Conservation (phyloP, 2,113 vertebrate genomes). For the Capreolus pygargus region DNA sequence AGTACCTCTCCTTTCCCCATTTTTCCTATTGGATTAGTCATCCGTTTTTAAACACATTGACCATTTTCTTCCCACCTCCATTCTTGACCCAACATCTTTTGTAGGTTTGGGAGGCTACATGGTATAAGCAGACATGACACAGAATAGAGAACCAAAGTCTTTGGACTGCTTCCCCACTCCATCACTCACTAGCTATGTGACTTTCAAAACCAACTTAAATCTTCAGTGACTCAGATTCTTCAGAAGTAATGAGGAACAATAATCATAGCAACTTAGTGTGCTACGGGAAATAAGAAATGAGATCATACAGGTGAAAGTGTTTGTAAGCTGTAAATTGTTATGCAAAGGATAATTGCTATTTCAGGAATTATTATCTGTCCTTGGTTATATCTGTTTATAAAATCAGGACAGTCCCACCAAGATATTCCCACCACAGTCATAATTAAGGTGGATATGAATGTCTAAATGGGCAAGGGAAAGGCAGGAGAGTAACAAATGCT, state of each 20-base stretch:
- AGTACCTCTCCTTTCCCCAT: background rate
- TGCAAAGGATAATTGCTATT: background rate
- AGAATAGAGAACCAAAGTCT: background rate
- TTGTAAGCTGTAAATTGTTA: background rate
- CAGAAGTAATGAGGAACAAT: background rate
- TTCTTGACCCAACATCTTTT: background rate
- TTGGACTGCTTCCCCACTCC: background rate
- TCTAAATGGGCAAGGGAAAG: background rate
- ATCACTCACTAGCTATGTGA: background rate
- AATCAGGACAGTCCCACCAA: background rate
- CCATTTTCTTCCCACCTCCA: background rate
- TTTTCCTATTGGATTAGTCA: background rate
- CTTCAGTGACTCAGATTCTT: background rate
- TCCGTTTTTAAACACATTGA: background rate
- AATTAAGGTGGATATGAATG: background rate
- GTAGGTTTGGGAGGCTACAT: background rate
- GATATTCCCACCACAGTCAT: background rate
- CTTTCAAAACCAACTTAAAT: slow-evolving; percentile 10
- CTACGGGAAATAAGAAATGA: background rate
- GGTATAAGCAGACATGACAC: background rate
- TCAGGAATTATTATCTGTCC: background rate
- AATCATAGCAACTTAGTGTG: background rate
- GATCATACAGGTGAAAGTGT: background rate
- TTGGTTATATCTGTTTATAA: slow-evolving; percentile 2
- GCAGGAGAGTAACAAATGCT: background rate